phyloP scores from a whole-genome alignment of 2,888 invertebrate species.

The Callinectes sapidus region DNA sequence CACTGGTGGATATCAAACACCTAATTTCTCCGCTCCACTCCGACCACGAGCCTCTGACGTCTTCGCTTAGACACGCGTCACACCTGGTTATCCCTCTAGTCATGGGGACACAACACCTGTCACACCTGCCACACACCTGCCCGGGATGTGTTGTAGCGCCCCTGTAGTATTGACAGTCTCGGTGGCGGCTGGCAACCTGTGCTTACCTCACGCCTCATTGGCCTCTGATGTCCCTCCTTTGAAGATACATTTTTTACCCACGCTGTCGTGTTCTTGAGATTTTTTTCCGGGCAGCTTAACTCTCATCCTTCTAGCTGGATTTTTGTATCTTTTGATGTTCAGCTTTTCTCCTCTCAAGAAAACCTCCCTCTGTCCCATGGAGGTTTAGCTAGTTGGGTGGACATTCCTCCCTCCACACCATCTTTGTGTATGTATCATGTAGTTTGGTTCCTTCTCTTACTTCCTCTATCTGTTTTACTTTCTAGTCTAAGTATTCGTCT shows the following conservation, averaged over 20 bases:
- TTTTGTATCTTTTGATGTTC: constrained; percentile 33
- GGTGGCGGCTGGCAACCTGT: constrained; percentile 35
- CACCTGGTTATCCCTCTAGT: background rate
- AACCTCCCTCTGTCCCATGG: background rate
- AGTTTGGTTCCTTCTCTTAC: background rate
- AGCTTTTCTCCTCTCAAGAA: background rate
- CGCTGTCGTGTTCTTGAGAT: constrained; percentile 27
- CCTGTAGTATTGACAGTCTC: background rate
- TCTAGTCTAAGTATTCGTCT: background rate
- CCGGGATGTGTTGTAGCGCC: background rate
- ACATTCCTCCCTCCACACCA: background rate
- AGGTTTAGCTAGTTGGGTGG: background rate
- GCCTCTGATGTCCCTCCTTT: constrained; percentile 48
- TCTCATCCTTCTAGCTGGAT: constrained; percentile 28
- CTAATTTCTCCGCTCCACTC: background rate
- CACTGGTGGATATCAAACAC: background rate
- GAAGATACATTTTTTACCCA: constrained; percentile 9
- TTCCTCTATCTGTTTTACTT: background rate
- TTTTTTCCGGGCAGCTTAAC: constrained; percentile 42
- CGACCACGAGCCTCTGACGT: background rate
- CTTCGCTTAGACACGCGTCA: background rate
- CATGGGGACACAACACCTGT: background rate
- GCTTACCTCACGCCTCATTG: constrained; percentile 49
- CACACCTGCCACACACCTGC: constrained; percentile 10
- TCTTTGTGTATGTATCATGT: background rate